Evolutionary conservation across 2,113 vertebrate species (phyloP).

Genomic region (Tetrax tetrax): DNA sequence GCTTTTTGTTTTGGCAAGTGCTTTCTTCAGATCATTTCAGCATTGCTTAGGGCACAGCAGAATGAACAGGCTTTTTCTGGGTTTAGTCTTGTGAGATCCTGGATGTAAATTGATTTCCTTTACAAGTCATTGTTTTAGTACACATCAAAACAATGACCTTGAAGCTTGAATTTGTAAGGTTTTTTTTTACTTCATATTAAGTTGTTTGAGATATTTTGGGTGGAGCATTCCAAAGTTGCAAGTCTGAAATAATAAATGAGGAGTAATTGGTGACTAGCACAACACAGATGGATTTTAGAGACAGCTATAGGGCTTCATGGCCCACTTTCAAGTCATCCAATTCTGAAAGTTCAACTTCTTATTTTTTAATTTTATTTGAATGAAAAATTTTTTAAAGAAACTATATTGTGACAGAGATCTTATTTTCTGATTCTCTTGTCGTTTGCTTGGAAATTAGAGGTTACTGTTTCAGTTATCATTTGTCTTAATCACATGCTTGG

Average conservation of each 20-base stretch:
- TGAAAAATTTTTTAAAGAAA: neutral
- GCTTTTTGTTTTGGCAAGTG: neutral
- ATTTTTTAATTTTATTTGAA: neutral
- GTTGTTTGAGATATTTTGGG: neutral
- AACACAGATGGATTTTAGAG: neutral
- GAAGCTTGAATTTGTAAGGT: neutral
- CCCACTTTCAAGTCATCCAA: neutral
- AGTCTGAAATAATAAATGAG: neutral
- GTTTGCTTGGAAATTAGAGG: neutral
- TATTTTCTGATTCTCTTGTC: neutral
- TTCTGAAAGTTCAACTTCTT: neutral
- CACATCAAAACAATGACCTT: neutral
- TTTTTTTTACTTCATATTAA: neutral
- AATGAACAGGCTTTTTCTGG: neutral
- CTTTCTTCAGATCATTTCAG: conserved; percentile 13
- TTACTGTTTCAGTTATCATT: neutral
- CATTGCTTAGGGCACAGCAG: neutral
- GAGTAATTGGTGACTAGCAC: neutral
- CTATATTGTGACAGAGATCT: neutral
- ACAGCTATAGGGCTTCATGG: neutral
- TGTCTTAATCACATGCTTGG: neutral
- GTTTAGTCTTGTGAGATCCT: neutral
- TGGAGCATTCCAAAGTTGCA: neutral
- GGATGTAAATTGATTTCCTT: neutral
- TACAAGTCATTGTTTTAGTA: neutral